phyloP scores from a whole-genome alignment of 1,140 invertebrate species.

The Linepithema humile region DNA sequence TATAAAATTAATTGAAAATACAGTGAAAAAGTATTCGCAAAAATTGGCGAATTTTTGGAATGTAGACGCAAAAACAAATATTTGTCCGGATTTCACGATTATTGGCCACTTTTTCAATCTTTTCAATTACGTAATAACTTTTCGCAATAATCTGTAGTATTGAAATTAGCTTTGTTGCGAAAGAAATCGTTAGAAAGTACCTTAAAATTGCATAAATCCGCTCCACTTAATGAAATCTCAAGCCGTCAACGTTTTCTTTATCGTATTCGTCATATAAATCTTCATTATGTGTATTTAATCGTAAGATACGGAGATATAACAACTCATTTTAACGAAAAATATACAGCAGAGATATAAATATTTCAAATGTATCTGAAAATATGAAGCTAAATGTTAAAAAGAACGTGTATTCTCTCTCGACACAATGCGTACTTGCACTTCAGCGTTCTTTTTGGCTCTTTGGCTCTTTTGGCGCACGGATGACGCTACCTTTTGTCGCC shows the following conservation, averaged over 20 bases:
- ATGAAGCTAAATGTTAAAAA: not conserved
- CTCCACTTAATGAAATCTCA: too few relatives aligned
- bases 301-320: not conserved
- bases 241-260: not conserved
- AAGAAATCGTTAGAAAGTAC: conserved; percentile 18
- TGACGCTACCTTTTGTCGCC: conserved; percentile 59
- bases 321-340: not conserved
- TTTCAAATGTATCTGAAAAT: not conserved
- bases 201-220: not conserved
- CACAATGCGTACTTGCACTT: conserved; percentile 57
- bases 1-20: not conserved
- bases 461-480: not conserved
- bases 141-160: not conserved
- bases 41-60: conserved; percentile 7
- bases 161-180: not conserved
- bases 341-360: conserved; percentile 4
- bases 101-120: conserved; percentile 4
- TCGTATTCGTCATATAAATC: not conserved
- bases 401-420: not conserved
- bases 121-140: not conserved
- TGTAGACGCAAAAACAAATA: conserved; percentile 4
- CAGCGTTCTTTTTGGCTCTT: conserved; percentile 31
- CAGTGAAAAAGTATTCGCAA: not conserved
- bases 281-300: not conserved
- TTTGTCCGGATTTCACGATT: conserved; percentile 5